Base-by-base conservation (phyloP, 1,140 invertebrate species). In the Eulimnadia texana region DNA sequence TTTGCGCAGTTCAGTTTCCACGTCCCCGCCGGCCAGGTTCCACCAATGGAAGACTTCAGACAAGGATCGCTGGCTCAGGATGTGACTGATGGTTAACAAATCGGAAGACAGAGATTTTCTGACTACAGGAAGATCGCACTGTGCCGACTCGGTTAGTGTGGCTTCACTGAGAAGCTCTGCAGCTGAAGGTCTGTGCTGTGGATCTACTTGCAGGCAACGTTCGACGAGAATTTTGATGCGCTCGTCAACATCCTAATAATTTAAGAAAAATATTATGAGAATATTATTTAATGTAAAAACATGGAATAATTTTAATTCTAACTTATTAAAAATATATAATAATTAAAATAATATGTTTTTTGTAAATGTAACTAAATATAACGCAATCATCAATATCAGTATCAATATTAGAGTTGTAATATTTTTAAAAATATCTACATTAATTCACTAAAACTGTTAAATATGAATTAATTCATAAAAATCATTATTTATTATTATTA, bases 11-110 rank as follows among this genome's bases (percentile, higher is more conserved):
- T 94, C 90, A 13, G 82, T 76, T 62, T 90, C 85, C 50, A 95
- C 85, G 77, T 98, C 93, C 1, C 93, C 93, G 28, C 94, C 94
- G 23, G 93, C 88, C 52, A 98, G 73, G 70, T 90, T 86, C 95
- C 95, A 98, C 68, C 93, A 81, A 74, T 96, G 86, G 73, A 95
- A 98, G 3, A 96, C 78, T 69, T 90, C 86, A 61, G 88, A 78
- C 67, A 93, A 73, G 61, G 78, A 79, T 64, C 84, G 77, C 29
- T 57, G 50, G n/a, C 50, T 60, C 29, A 54, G 42, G 16, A 29
- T 11, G 0, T 53, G 52, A 42, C 55, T 54, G 13, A 28, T 57
- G 27, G 33, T 49, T 22, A 63, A 3, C 22, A 65, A 65, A 53
- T 52, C 51, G 19, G 25, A 20, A 22, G 23, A 27, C 22, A 60